phyloP scores from a whole-genome alignment of 2,113 vertebrate genomes.

The Podarcis raffonei region DNA sequence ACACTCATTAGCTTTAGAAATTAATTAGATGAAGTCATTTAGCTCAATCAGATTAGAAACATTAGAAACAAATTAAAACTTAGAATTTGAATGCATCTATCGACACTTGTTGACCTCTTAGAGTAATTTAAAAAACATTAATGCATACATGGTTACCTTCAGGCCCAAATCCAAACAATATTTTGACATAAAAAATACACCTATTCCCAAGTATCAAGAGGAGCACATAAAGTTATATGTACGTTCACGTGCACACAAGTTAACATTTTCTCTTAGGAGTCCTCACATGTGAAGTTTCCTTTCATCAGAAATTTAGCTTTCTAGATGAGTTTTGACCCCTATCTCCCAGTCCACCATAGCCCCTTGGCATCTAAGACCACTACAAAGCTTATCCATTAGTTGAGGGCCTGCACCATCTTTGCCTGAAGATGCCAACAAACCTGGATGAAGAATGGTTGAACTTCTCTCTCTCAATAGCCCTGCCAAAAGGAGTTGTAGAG shows the following conservation, averaged over 20 bases:
- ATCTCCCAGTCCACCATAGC: neutral
- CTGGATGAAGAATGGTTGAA: neutral
- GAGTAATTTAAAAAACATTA: neutral
- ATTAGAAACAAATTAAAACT: neutral
- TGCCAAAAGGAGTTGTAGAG: constrained; percentile 25
- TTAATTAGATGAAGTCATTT: neutral
- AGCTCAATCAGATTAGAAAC: neutral
- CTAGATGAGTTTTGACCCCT: neutral
- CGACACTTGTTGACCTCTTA: neutral
- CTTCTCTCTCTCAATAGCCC: constrained; percentile 10
- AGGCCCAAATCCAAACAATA: neutral
- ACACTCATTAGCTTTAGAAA: neutral
- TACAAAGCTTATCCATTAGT: neutral
- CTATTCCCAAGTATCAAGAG: too few species aligned
- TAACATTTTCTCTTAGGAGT: neutral
- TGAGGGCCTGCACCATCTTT: neutral
- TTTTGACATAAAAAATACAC: neutral
- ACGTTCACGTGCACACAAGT: neutral
- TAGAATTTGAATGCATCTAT: neutral
- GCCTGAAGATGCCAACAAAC: constrained; percentile 28
- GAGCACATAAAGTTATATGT: neutral
- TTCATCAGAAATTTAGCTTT: neutral
- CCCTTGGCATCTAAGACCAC: rapidly evolving
- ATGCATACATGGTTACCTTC: neutral
- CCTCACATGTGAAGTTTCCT: neutral